Evolutionary conservation across 2,113 vertebrate species (phyloP).

Genomic region (Rhadina sibilatrix): DNA sequence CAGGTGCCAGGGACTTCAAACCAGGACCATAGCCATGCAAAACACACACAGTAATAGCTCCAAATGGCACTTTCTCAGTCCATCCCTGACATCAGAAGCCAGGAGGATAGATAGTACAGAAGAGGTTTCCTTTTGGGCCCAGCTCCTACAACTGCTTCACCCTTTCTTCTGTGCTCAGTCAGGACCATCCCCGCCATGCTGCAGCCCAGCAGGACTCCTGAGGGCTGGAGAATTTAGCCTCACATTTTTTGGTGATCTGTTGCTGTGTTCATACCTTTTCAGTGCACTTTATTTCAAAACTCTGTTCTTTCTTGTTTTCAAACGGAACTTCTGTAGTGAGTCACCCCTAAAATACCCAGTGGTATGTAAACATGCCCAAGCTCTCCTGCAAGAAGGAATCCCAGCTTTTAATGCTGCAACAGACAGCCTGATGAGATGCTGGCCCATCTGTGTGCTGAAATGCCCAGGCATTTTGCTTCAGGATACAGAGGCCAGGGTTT

Average conservation of each 20-base stretch:
- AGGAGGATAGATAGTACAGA: not conserved
- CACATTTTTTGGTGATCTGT: slow-evolving; percentile 49
- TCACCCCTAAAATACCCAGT: slow-evolving; percentile 18
- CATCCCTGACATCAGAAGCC: accelerated
- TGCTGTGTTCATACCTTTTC: not conserved
- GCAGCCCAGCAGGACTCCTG: not conserved
- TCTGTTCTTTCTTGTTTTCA: not conserved
- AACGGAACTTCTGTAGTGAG: not conserved
- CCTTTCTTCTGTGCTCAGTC: not conserved
- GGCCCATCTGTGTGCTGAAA: not conserved
- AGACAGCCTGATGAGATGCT: not conserved
- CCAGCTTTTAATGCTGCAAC: not conserved
- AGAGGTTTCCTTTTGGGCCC: not conserved
- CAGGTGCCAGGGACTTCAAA: not conserved
- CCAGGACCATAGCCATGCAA: not conserved
- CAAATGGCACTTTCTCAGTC: not conserved
- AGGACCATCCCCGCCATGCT: not conserved
- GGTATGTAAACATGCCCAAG: slow-evolving; percentile 27
- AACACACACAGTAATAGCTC: not conserved
- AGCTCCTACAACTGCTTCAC: not conserved
- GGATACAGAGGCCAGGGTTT: not conserved
- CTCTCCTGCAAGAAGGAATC: not conserved
- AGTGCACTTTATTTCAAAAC: not conserved
- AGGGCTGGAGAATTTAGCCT: not conserved
- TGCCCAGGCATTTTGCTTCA: not conserved